phyloP scores from a whole-genome alignment of 2,113 vertebrate species.

The Tragelaphus scriptus region DNA sequence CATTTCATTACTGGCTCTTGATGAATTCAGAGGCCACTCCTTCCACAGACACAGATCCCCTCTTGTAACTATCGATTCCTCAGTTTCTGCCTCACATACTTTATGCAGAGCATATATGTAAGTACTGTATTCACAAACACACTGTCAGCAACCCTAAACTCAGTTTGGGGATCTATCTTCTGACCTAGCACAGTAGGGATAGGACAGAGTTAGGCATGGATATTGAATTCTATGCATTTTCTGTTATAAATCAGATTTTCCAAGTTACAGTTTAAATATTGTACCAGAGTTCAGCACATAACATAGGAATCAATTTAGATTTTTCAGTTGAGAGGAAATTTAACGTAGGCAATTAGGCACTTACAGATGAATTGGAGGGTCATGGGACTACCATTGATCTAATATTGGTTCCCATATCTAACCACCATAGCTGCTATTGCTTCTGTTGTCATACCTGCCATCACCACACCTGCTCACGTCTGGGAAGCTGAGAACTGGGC shows the following conservation, averaged over 20 bases:
- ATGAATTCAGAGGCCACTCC: background rate
- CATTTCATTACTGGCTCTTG: background rate
- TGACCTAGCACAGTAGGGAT: background rate
- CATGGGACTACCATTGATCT: background rate
- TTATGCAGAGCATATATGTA: background rate
- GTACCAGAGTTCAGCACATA: background rate
- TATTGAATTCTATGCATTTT: background rate
- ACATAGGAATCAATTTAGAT: background rate
- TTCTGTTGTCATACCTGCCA: accelerated
- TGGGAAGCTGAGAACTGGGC: background rate
- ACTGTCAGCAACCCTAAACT: background rate
- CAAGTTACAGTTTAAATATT: background rate
- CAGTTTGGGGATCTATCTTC: background rate
- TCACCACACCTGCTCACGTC: background rate
- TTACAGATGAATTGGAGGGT: background rate
- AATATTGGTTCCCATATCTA: background rate
- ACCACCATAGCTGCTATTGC: background rate
- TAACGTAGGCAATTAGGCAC: background rate
- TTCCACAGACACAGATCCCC: background rate
- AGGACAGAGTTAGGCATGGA: background rate
- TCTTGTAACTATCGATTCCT: background rate
- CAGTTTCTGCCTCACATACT: background rate
- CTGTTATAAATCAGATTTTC: background rate
- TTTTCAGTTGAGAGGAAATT: background rate
- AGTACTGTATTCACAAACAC: background rate